These are phyloP conservation scores for Coendou prehensilis DNA, from an alignment of 2,797 vertebrate species.

Conservation along the genomic window DNA sequence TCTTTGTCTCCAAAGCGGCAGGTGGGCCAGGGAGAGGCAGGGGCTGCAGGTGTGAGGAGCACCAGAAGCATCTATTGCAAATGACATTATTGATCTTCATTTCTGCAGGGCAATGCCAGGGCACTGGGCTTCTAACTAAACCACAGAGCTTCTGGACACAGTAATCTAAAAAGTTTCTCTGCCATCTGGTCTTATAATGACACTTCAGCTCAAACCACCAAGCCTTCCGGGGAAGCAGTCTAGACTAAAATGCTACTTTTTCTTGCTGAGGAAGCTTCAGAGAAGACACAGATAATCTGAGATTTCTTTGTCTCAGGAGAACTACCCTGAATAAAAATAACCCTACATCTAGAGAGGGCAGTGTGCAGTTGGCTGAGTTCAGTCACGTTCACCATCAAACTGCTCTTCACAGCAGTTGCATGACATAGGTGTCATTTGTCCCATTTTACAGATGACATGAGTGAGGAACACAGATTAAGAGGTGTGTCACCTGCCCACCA, in stretches of 20 bases:
- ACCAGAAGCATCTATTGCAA: neutral
- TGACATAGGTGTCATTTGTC: too few species aligned
- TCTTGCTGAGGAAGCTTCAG: neutral
- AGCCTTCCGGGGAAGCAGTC: slow-evolving; percentile 26
- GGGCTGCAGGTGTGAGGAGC: neutral
- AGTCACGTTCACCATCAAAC: neutral
- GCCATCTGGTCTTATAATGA: slow-evolving; percentile 65
- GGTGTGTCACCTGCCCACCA: neutral
- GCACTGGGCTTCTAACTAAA: neutral
- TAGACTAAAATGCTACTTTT: slow-evolving; percentile 9
- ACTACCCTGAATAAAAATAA: neutral
- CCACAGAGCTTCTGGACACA: slow-evolving; percentile 23
- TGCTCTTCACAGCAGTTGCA: neutral
- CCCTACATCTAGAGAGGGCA: neutral
- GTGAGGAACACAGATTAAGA: neutral
- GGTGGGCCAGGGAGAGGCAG: neutral
- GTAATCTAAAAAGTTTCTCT: neutral
- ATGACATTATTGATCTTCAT: slow-evolving; percentile 41
- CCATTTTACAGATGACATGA: neutral
- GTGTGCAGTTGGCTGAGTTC: too few species aligned
- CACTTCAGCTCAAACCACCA: slow-evolving; percentile 37
- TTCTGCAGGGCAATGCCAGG: slow-evolving; percentile 32
- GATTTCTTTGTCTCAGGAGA: neutral
- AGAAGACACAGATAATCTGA: neutral
- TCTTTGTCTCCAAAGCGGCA: neutral